Percentiles rank a stretch among this genome's conserved stretches.
phyloP scores from a whole-genome alignment of 2,113 vertebrate genomes.

The Rhinichthys klamathensis region DNA sequence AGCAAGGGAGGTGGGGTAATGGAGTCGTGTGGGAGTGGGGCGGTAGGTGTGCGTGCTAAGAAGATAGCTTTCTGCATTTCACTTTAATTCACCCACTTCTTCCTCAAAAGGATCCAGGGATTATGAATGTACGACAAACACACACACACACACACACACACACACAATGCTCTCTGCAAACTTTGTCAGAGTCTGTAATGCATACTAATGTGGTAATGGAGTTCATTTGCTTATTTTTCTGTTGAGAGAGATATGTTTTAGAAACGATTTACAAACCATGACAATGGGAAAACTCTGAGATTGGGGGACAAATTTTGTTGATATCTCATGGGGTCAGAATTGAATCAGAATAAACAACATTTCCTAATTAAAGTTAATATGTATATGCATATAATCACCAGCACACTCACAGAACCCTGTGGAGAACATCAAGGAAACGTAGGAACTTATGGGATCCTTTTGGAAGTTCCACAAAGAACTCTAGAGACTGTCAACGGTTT shows the following conservation, averaged over 20 bases:
- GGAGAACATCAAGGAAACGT: not conserved
- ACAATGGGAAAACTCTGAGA: not conserved
- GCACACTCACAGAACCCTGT: not conserved
- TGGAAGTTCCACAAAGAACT: too few relatives aligned
- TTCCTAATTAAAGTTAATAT: too few relatives aligned
- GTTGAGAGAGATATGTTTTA: not conserved
- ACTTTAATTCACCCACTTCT: constrained; percentile 44
- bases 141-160: constrained; percentile 18
- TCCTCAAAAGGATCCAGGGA: constrained; percentile 23
- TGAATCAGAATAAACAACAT: too few relatives aligned
- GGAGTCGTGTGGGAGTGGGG: constrained; percentile 38
- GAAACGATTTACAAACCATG: not conserved
- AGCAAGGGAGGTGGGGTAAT: constrained; percentile 34
- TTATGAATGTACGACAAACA: constrained; percentile 12
- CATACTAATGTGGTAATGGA: constrained; percentile 28
- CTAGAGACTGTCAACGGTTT: not conserved
- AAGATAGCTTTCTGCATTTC: constrained; percentile 42
- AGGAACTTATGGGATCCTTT: too few relatives aligned
- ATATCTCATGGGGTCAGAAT: too few relatives aligned
- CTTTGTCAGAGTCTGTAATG: constrained; percentile 32
- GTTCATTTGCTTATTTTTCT: constrained; percentile 6
- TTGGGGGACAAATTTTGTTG: too few relatives aligned
- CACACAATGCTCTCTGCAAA: constrained; percentile 11
- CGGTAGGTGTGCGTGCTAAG: constrained; percentile 36
- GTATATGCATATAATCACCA: too few relatives aligned